Base-by-base conservation (phyloP, 2,888 invertebrate species). In the Platycheirus rosarum region DNA sequence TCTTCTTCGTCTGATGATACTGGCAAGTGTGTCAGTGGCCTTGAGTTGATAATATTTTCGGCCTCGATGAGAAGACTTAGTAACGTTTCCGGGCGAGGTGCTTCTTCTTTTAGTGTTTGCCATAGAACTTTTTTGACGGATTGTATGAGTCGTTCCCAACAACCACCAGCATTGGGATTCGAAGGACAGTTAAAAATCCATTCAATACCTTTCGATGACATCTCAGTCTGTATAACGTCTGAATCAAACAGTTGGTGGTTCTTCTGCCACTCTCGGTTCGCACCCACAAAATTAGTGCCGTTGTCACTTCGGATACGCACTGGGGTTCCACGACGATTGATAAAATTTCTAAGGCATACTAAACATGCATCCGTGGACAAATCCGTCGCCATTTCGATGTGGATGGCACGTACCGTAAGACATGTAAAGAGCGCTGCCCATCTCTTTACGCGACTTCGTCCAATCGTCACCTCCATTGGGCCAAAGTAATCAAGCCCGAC, bases 371-470 rank as follows among this genome's bases (percentile, higher is more conserved):
- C 85, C 0, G 82, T 85, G 2, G 80, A 78, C 8, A 86, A 35
- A 51, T 84, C 69, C 2, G 13, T 8, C 0, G 85, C 84, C 0
- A 85, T 9, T 44, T 85, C 77, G 9, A 77, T 13, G 14, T 84
- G 77, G 9, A 84, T 16, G 7, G 84, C 78, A 5, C 51, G 44
- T 2, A 60, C 44, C 1, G 51, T 68, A 7, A 74, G 46, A 18
- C 73, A 85, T 0, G 84, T 85, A 32, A 84, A 84, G n/a, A n/a
- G n/a, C n/a, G n/a, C n/a, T n/a, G n/a, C n/a, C n/a, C n/a, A n/a
- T n/a, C n/a, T n/a, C n/a, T 85, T 86, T 9, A 84, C 84, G 2
- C 8, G 46, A 29, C 80, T 71, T n/a, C 85, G 65, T n/a, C 85
- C 84, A 49, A 85, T 75, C 13, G 84, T 74, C 1, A 86, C 73